These are phyloP conservation scores for Hippasteria phrygiana DNA, from an alignment of 53 echinoderm and acorn worm genomes.

Conservation along the genomic window DNA sequence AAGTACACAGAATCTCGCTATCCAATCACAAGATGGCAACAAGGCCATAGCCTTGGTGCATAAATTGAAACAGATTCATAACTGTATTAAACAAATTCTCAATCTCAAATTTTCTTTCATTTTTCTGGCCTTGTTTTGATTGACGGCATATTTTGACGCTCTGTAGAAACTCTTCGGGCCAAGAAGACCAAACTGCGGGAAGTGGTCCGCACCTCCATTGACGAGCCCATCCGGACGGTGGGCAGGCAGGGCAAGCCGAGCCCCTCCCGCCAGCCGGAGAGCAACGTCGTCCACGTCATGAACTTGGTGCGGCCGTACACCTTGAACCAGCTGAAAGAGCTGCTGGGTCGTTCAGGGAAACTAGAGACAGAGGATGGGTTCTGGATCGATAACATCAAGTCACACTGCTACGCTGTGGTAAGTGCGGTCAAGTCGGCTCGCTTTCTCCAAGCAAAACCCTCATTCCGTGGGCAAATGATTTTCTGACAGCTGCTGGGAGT, in stretches of 20 bases:
- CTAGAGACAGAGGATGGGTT: conserved; percentile 81
- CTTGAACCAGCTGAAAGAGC: conserved; percentile 86
- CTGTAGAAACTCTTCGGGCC: not conserved
- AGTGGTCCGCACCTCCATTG: conserved; percentile 84
- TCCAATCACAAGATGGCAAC: too few species aligned
- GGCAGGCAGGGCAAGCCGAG: conserved; percentile 47
- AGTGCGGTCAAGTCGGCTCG: too few species aligned
- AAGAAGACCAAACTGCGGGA: conserved; percentile 60
- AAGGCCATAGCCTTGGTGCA: too few species aligned
- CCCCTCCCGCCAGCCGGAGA: conserved; percentile 72
- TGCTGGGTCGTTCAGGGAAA: conserved; percentile 84
- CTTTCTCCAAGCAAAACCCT: too few species aligned
- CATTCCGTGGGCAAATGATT: too few species aligned
- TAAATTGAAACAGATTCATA: too few species aligned
- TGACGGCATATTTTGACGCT: too few species aligned
- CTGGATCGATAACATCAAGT: conserved; percentile 99
- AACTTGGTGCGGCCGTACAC: conserved; percentile 97
- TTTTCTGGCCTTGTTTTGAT: not conserved
- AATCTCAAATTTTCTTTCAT: too few species aligned
- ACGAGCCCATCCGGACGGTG: conserved; percentile 81
- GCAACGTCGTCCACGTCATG: conserved; percentile 79
- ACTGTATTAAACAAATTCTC: too few species aligned
- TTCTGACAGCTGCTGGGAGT: too few species aligned
- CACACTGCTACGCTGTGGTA: conserved; percentile 91
- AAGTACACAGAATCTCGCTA: too few species aligned